Base-by-base conservation (phyloP, 1,140 invertebrate genomes). In the Euglossa dilemma region DNA sequence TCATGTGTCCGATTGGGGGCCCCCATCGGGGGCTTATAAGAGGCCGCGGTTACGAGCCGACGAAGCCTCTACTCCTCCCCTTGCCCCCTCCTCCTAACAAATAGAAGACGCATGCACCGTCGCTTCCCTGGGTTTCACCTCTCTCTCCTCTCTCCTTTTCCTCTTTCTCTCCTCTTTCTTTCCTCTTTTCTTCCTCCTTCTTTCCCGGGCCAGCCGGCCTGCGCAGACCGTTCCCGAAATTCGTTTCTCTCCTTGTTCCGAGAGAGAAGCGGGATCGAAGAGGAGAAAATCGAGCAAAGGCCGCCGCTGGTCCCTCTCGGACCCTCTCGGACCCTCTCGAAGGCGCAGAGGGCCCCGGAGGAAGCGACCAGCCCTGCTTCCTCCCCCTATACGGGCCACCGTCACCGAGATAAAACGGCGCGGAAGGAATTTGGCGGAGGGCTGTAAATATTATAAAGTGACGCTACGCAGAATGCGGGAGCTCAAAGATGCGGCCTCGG, bases 361-460 rank as follows among this genome's bases (percentile, higher is more conserved):
- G 28, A 45, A 72, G 12, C 63, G 75, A 73, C 63, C 80, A 70
- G 76, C 56, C 57, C 64, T 66, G 45, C 63, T 82, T 64, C 28
- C 63, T 84, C 71, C 23, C 85, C 25, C 59, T 47, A 25, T 20
- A 23, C 52, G 28, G 18, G 47, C 63, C 66, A 66, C 25, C 79
- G 76, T 72, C 83, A 83, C 69, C 70, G 63, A 84, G 85, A 92
- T 92, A 92, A 93, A 93, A 92, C 91, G 88, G 86, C 87, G 86
- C 87, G 84, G 85, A 86, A 91, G 90, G 92, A 93, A 93, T 93
- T 91, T 92, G 80, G 86, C 86, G 77, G 74, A 91, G 91, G 92
- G 88, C 90, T 91, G 91, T 93, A 93, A 93, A 93, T 93, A 94
- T 92, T 91, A 91, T 91, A 89, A 90, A 91, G 89, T 90, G 91